A percentile compares a stretch with the other conserved stretches of the same genome.
phyloP scores from a whole-genome alignment of 2,888 invertebrate genomes.

The Drosophila nigritarsus region DNA sequence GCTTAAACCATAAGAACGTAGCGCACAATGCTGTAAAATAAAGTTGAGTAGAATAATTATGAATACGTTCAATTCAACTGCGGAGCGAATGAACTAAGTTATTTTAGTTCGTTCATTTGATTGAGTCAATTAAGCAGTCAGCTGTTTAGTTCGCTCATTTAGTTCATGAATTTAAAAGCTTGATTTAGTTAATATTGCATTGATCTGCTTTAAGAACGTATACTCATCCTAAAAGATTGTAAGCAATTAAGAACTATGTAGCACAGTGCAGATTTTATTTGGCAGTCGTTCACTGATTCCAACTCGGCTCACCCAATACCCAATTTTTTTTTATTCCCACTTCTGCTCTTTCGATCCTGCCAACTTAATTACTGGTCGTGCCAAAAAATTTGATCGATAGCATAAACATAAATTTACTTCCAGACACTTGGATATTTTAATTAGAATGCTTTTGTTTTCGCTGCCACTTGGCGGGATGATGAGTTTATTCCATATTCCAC shows the following conservation, averaged over 20 bases:
- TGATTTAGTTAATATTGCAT: neutral
- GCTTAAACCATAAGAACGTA: neutral
- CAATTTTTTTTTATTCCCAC: slow-evolving; percentile 25
- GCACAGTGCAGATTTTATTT: slow-evolving; percentile 31
- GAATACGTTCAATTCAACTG: neutral
- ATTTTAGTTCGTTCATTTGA: neutral
- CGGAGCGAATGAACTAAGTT: neutral
- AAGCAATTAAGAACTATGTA: neutral
- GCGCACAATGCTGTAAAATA: neutral
- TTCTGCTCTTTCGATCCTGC: slow-evolving; percentile 4
- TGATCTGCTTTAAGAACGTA: neutral
- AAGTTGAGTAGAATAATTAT: neutral
- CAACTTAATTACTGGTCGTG: slow-evolving; percentile 50
- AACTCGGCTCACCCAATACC: slow-evolving; percentile 11
- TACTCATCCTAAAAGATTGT: neutral
- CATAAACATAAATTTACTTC: slow-evolving; percentile 34
- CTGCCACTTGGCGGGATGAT: slow-evolving; percentile 15
- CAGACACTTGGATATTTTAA: slow-evolving; percentile 67
- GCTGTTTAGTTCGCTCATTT: neutral
- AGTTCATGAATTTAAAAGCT: neutral
- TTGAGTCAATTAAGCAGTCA: neutral
- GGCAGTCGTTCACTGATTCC: slow-evolving; percentile 49
- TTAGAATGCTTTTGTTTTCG: slow-evolving; percentile 66
- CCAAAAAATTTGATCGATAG: slow-evolving; percentile 69
- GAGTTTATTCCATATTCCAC: neutral